Evolutionary conservation across 1,140 invertebrate genomes (phyloP), one percentile per base, ranked within the genome.

Genomic region (Chironomus tepperi): DNA sequence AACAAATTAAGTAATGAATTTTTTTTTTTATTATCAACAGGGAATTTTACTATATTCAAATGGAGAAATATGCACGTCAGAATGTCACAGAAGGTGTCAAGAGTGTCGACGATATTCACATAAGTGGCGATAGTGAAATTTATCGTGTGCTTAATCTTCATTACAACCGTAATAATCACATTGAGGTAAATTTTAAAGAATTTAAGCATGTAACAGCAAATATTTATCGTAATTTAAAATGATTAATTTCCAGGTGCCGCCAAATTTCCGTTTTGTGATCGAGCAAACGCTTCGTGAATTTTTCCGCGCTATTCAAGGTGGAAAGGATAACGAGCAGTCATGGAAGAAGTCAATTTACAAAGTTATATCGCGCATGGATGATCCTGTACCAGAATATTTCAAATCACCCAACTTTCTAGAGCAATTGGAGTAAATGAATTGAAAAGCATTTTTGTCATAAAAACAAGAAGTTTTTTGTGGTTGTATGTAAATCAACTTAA

Each of bases 281-380:
- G 95, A 99, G 84, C 93, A 97, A 82, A 99, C 98, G 72, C 86
- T 99, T 75, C 89, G 94, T 75, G 98, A 99, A 85, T 99, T 99
- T 88, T 99, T 96, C 91, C 94, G 95, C 83, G 94, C 98, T 75
- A 95, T 99, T 79, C 91, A 96, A 82, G 89, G 91, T 79, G 95
- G 94, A 76, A 97, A 98, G 84, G 98, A 99, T 85, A 84, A 90
- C 24, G 98, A 99, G 84, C 97, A 98, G 81, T 98, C 96, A 76
- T 99, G 98, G 98, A 99, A 99, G 87, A 99, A 99, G 84, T 92
- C 95, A 77, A 99, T 99, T 84, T 99, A 99, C 89, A 99, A 99
- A 86, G 92, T 99, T 78, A 99, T 99, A 82, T 97, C 97, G 77
- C 90, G 98, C 82, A 88, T 99, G 84, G 98, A 99, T 85, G 97